Evolutionary conservation across 1,140 invertebrate genomes (phyloP).

Genomic region (Trichogramma pretiosum): DNA sequence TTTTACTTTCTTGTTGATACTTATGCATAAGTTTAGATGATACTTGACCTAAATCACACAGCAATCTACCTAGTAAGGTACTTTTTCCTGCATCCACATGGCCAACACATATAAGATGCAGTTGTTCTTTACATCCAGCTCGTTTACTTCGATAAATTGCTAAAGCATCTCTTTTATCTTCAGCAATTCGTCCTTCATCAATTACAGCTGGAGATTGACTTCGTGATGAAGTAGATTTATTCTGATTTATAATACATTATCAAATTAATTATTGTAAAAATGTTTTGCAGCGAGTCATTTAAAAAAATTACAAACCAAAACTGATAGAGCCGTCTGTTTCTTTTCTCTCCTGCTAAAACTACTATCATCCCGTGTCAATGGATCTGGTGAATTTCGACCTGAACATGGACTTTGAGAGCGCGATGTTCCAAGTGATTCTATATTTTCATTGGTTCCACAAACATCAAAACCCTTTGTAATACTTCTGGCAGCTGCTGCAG

Average conservation of each 20-base stretch:
- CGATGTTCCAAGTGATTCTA: constrained; percentile 28
- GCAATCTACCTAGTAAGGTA: constrained; percentile 90
- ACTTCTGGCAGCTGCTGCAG: constrained; percentile 24
- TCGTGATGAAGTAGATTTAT: constrained; percentile 39
- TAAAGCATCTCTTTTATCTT: constrained; percentile 49
- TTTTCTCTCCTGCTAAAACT: constrained; percentile 30
- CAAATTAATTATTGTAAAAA: neutral
- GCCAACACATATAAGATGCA: constrained; percentile 93
- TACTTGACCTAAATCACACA: constrained; percentile 85
- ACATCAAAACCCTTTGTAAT: constrained; percentile 34
- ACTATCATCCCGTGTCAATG: no score
- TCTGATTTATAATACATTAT: constrained; percentile 11
- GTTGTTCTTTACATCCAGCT: constrained; percentile 67
- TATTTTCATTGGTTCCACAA: constrained; percentile 25
- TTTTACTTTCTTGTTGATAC: constrained; percentile 96
- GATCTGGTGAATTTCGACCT: constrained; percentile 30
- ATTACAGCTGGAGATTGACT: constrained; percentile 56
- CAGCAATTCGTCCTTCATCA: constrained; percentile 34
- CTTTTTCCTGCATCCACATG: constrained; percentile 99
- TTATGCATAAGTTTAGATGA: constrained; percentile 89
- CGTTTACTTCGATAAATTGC: constrained; percentile 65
- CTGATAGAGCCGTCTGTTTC: constrained; percentile 13
- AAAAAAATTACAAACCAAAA: neutral
- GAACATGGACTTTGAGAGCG: constrained; percentile 33
- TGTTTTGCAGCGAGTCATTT: neutral